Base-by-base conservation (phyloP, 2,113 vertebrate genomes). In the Tachysurus vachellii region DNA sequence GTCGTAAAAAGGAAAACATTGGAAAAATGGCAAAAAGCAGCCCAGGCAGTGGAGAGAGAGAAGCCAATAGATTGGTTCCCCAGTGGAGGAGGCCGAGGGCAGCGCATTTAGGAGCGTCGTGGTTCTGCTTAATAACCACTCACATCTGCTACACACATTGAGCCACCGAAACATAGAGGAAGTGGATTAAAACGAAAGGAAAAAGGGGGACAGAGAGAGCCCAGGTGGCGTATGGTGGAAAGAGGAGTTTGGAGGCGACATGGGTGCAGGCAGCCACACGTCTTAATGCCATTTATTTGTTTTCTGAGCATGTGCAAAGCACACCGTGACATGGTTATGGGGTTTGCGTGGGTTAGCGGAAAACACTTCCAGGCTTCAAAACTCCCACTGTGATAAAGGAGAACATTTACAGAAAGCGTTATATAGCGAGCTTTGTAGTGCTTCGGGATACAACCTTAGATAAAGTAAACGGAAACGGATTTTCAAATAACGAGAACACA, bases 121-220 rank as follows among this genome's bases (percentile, higher is more conserved):
- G 92, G 93, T 92, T 92, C 91, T 91, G 90, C 87, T 92, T 94
- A 94, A 94, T 95, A 94, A 94, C 92, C 86, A 87, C 91, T 92
- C 93, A 95, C 94, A 96, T 96, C 94, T 96, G 94, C 89, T 87
- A 71, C 93, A 91, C 95, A 95, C 93, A 95, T 96, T 95, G 89
- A 47, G 88, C 91, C 91, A 87, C 89, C 89, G 88, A 82, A 92
- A 94, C 89, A 61, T 47, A 83, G 84, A 91, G 91, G 66, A 86
- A 90, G 83, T 79, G 88, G 87, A 86, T 85, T 89, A 70, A 80
- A 90, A 88, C 86, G 77, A 61, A 47, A 86, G 84, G 91, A 89
- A 92, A 92, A 89, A 91, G 89, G 80, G 64, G 80, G 64, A 44
- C 85, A 91, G 89, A 80, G 50, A 44, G 83, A 81, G 90, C 82